Percentiles rank a stretch among this genome's conserved stretches.
Conservation (phyloP, 2,113 vertebrate species). For the Ploceus nigricollis region DNA sequence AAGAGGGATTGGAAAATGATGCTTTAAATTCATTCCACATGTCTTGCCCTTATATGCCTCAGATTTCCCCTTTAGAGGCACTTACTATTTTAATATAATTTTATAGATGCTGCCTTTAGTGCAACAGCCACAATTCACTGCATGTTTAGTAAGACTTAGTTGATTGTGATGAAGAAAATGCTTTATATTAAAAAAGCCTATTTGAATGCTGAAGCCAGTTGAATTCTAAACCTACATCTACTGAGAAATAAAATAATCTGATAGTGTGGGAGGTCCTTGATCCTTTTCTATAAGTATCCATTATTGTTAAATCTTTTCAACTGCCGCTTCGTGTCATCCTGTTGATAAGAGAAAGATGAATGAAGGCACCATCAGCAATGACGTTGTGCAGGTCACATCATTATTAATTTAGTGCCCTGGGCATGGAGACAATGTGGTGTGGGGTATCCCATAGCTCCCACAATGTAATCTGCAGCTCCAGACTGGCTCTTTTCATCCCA, state of each 20-base stretch:
- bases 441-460: not conserved
- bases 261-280: not conserved
- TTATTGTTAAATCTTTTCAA: not conserved
- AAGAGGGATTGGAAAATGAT: not conserved
- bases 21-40: constrained; percentile 22
- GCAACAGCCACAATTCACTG: not conserved
- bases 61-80: not conserved
- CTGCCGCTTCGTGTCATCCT: not conserved
- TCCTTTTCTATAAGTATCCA: not conserved
- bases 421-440: not conserved
- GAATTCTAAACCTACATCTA: not conserved
- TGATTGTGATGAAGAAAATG: not conserved
- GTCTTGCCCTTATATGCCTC: not conserved
- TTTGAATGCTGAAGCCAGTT: not conserved
- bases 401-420: not conserved
- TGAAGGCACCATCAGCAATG: not conserved
- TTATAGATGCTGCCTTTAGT: constrained; percentile 14
- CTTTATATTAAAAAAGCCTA: not conserved
- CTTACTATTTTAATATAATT: constrained; percentile 6
- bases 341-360: not conserved
- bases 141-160: not conserved
- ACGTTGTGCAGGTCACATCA: fast-evolving
- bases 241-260: not conserved
- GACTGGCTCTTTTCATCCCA: not conserved
- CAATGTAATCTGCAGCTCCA: fast-evolving